A percentile compares a stretch with the other conserved stretches of the same genome.
These are phyloP conservation scores for Volucella zonaria DNA, from an alignment of 2,888 invertebrate genomes.

Conservation along the genomic window DNA sequence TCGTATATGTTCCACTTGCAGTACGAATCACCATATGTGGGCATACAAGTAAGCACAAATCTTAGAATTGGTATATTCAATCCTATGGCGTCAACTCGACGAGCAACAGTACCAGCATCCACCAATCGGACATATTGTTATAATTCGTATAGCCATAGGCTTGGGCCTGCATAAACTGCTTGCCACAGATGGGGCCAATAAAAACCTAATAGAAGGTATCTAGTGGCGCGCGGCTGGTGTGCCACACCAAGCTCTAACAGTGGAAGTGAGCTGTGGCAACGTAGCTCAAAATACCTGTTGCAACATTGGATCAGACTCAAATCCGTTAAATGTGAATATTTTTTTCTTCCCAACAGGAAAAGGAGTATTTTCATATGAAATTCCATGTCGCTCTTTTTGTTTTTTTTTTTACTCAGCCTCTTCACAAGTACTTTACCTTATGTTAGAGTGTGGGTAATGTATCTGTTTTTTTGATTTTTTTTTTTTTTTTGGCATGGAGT, in stretches of 20 bases:
- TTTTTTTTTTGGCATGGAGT: slow-evolving; percentile 30
- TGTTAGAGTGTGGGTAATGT: slow-evolving; percentile 33
- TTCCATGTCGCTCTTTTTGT: slow-evolving; percentile 24
- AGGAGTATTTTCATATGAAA: slow-evolving; percentile 67
- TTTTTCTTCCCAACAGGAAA: slow-evolving; percentile 48
- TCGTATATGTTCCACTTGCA: slow-evolving; percentile 73
- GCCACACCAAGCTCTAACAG: slow-evolving; percentile 30
- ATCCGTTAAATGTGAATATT: slow-evolving; percentile 69
- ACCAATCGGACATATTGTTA: slow-evolving; percentile 71
- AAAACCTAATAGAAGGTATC: slow-evolving; percentile 59
- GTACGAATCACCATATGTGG: slow-evolving; percentile 68
- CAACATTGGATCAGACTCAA: slow-evolving; percentile 67
- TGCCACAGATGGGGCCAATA: slow-evolving; percentile 68
- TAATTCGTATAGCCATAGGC: slow-evolving; percentile 54
- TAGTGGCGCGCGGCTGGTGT: slow-evolving; percentile 44
- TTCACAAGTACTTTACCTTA: slow-evolving; percentile 23
- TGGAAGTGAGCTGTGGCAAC: slow-evolving; percentile 34
- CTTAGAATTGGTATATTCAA: slow-evolving; percentile 36
- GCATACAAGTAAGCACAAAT: slow-evolving; percentile 61
- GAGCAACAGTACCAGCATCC: slow-evolving; percentile 59
- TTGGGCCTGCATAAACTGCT: slow-evolving; percentile 56
- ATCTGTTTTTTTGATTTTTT: background rate
- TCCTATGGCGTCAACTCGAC: slow-evolving; percentile 67
- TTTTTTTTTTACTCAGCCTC: slow-evolving; percentile 10
- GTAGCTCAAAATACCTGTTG: slow-evolving; percentile 72